Conservation (phyloP, 1,140 invertebrate species). For the Calosoma granatense region DNA sequence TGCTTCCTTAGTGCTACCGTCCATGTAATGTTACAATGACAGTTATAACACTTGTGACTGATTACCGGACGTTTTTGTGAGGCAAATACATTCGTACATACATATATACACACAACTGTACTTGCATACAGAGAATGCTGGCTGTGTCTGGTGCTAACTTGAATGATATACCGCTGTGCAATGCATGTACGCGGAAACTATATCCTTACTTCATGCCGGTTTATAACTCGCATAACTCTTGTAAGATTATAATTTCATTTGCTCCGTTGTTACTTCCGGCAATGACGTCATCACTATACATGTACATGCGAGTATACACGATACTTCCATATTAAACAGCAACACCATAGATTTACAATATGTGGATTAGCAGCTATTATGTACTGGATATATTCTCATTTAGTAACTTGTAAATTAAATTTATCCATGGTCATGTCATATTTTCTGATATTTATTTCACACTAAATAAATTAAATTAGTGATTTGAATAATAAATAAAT, state of each 20-base stretch:
- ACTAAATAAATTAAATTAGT: no score
- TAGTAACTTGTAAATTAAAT: background rate
- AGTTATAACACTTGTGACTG: conserved; percentile 9
- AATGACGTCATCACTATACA: background rate
- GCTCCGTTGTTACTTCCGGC: background rate
- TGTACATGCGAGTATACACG: no score
- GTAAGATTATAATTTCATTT: conserved; percentile 9
- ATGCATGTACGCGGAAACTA: conserved; percentile 8
- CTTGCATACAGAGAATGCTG: no score
- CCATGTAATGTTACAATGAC: conserved; percentile 4
- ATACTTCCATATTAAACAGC: background rate
- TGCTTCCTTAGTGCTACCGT: background rate
- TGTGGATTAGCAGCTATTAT: background rate
- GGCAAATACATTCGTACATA: no score
- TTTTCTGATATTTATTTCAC: no score
- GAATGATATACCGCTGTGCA: background rate
- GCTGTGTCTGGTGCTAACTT: background rate
- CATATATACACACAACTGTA: no score
- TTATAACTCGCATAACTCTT: conserved; percentile 9
- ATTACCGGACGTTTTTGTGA: conserved; percentile 6
- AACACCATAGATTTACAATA: conserved; percentile 1
- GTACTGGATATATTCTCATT: background rate
- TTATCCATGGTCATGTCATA: no score
- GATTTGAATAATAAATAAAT: no score
- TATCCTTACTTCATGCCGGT: conserved; percentile 1